Evolutionary conservation across 1,140 invertebrate genomes (phyloP).

Genomic region (Anthonomus grandis): DNA sequence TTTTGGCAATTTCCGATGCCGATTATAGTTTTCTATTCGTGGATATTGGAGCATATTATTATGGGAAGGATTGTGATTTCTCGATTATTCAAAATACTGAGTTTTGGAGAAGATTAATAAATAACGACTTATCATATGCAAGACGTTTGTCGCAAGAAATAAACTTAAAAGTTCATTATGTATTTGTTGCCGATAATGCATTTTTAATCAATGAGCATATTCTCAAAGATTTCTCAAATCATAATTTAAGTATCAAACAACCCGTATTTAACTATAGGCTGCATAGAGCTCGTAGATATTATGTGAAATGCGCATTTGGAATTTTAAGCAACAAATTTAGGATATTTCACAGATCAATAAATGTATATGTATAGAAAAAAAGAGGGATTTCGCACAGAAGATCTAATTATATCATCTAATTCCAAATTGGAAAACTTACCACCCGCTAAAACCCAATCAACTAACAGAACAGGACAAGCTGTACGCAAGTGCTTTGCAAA

Average conservation of each 20-base stretch:
- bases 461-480: conserved; percentile 16
- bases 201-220: conserved; percentile 20
- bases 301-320: conserved; percentile 48
- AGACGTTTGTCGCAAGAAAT: conserved; percentile 14
- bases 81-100: too few species aligned
- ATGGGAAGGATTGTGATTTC: conserved; percentile 38
- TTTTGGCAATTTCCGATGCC: conserved; percentile 44
- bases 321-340: too few species aligned
- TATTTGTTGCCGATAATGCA: conserved; percentile 21
- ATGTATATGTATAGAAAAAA: too few species aligned
- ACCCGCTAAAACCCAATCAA: too few species aligned
- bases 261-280: conserved; percentile 48
- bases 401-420: too few species aligned
- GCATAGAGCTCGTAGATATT: conserved; percentile 46
- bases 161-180: conserved; percentile 6
- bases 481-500: too few species aligned
- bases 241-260: conserved; percentile 31
- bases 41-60: too few species aligned
- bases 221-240: conserved; percentile 26
- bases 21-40: conserved; percentile 49
- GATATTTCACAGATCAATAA: too few species aligned
- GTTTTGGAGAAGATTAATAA: too few species aligned
- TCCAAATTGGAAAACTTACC: conserved; percentile 22
- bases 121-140: conserved; percentile 14
- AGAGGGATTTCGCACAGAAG: conserved; percentile 19